Base-by-base conservation (phyloP, 2,888 invertebrate species). In the Portevinia maculata region DNA sequence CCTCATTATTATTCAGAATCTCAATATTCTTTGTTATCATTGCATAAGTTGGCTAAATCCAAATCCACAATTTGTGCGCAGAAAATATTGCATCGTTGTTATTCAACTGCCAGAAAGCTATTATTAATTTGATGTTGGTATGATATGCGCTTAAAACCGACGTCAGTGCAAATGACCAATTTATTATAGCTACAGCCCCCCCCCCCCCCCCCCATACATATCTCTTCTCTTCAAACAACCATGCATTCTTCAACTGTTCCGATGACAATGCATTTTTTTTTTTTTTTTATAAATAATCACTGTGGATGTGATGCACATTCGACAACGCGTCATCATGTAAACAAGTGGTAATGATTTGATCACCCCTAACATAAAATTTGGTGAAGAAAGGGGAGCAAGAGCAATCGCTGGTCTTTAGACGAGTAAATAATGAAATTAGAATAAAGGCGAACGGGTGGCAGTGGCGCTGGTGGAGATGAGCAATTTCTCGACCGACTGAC, bases 391-490 rank as follows among this genome's bases (percentile, higher is more conserved):
- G n/a, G 3, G 21, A 48, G 57, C 15, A 19, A 11, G 7, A n/a
- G 24, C 21, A 17, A 37, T 50, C 44, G 21, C 21, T 37, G 34
- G 41, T 39, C 64, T 71, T 71, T 24, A 53, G 37, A 65, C 53
- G 59, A 57, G 65, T 53, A 73, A 60, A 60, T 73, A 70, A 78
- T 70, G 55, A 78, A 70, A 64, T 78, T 64, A 76, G 76, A 76
- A 62, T 57, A 34, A 50, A 62, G 24, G 69, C 17, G 62, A 15
- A 60, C 48, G 28, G 32, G 55, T 64, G 78, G 55, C 52, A 78
- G 34, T 1, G 19, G 13, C 50, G 6, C 28, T 15, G 41, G 55
- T 46, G 19, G 21, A 48, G 60, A 50, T 59, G 28, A 67, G 60
- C 55, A 55, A 74, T 79, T 73, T 73, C 65, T 73, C 50, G 62